phyloP scores from a whole-genome alignment of 30 jellyfish, hydroid and myxozoan species.

The Rhopilema esculentum region DNA sequence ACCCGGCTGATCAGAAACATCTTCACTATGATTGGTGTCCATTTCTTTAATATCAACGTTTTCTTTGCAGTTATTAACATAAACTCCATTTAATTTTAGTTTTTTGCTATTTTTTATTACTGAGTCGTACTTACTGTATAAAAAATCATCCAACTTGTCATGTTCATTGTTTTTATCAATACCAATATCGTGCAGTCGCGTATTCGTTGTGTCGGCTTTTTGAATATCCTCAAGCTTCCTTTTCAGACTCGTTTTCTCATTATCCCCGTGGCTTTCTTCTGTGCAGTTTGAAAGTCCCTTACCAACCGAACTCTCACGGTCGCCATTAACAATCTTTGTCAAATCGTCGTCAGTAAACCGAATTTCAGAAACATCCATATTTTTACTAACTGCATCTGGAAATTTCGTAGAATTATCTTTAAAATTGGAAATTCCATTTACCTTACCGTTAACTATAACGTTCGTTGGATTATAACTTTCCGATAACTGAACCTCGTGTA shows the following conservation, averaged over 20 bases:
- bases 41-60: conserved; percentile 15
- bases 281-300: neutral
- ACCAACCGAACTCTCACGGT: neutral
- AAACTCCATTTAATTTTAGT: conserved; percentile 22
- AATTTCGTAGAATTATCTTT: neutral
- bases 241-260: neutral
- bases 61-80: conserved; percentile 1
- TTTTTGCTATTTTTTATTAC: conserved; percentile 7
- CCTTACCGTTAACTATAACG: neutral
- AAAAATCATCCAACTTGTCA: neutral
- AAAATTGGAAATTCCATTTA: conserved; percentile 5
- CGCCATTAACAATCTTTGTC: neutral
- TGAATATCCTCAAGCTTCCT: conserved; percentile 1
- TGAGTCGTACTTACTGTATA: neutral
- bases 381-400: neutral
- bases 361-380: neutral
- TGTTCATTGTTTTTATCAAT: neutral
- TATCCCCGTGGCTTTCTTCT: neutral
- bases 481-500: neutral
- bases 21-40: neutral
- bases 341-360: neutral
- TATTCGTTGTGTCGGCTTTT: neutral
- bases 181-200: neutral
- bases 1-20: neutral
- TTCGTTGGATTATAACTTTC: neutral